Evolutionary conservation across 2,797 vertebrate species (phyloP).

Genomic region (Enteromius trimaculatus): DNA sequence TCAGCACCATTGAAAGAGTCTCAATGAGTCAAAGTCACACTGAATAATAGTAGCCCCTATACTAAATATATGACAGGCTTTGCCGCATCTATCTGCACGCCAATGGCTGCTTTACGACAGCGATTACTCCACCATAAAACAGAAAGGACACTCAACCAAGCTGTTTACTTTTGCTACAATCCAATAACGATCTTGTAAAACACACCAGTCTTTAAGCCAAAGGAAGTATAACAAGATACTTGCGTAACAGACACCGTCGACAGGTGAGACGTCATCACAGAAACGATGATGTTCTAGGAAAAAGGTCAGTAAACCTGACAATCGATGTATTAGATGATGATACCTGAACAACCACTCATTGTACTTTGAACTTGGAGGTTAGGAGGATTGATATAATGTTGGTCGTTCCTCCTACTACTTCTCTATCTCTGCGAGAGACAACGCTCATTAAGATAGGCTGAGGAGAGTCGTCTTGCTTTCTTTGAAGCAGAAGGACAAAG

Average conservation of each 20-base stretch:
- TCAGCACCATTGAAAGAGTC: background rate
- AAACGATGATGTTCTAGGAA: background rate
- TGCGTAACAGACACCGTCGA: background rate
- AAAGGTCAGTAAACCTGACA: conserved; percentile 2
- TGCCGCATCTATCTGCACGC: conserved; percentile 57
- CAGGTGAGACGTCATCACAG: background rate
- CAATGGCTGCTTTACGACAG: conserved; percentile 67
- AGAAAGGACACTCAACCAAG: conserved; percentile 55
- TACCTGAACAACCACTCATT: background rate
- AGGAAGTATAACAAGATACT: background rate
- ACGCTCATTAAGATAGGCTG: background rate
- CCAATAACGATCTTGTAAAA: conserved; percentile 61
- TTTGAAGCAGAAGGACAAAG: background rate
- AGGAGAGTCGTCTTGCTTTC: background rate
- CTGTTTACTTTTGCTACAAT: conserved; percentile 67
- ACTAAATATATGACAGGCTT: conserved; percentile 14
- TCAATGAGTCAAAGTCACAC: background rate
- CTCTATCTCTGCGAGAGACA: no score
- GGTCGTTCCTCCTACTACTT: background rate
- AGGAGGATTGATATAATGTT: background rate
- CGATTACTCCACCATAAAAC: conserved; percentile 68
- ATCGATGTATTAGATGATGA: background rate
- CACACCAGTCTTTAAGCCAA: conserved; percentile 15
- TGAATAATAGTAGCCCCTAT: background rate
- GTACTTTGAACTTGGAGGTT: background rate